Evolutionary conservation across 2,113 vertebrate species (phyloP).

Genomic region (Aplodontia rufa): DNA sequence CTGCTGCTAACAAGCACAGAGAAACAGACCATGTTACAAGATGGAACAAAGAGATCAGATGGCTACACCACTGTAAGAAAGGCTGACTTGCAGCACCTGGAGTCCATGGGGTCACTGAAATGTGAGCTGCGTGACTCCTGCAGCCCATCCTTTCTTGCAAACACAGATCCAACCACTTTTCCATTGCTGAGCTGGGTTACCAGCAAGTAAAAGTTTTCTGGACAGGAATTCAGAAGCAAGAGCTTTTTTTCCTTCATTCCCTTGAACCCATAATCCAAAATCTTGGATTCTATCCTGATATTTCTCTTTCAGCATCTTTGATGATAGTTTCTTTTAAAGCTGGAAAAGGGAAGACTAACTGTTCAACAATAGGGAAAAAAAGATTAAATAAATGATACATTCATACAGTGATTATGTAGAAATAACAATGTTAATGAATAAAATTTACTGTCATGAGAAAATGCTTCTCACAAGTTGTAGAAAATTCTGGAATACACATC

Average conservation of each 20-base stretch:
- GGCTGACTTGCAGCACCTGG: neutral
- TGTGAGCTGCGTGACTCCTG: neutral
- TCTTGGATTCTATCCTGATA: neutral
- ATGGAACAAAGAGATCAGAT: neutral
- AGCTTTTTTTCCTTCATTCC: neutral
- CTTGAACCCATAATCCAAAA: neutral
- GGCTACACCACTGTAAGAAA: neutral
- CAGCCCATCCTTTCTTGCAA: neutral
- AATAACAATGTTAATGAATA: neutral
- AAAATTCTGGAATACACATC: neutral
- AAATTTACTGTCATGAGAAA: constrained; percentile 14
- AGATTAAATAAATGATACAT: neutral
- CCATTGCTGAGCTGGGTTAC: neutral
- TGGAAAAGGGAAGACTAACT: neutral
- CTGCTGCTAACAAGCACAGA: neutral
- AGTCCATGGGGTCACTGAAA: neutral
- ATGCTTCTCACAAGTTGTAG: neutral
- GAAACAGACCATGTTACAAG: neutral
- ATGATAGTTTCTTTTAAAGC: neutral
- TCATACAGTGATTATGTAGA: neutral
- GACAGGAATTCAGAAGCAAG: neutral
- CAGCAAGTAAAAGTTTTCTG: neutral
- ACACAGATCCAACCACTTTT: neutral
- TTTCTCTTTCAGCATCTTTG: neutral
- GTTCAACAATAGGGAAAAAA: neutral